Base-by-base conservation (phyloP, 2,888 invertebrate species). In the Synanthedon formicaeformis region DNA sequence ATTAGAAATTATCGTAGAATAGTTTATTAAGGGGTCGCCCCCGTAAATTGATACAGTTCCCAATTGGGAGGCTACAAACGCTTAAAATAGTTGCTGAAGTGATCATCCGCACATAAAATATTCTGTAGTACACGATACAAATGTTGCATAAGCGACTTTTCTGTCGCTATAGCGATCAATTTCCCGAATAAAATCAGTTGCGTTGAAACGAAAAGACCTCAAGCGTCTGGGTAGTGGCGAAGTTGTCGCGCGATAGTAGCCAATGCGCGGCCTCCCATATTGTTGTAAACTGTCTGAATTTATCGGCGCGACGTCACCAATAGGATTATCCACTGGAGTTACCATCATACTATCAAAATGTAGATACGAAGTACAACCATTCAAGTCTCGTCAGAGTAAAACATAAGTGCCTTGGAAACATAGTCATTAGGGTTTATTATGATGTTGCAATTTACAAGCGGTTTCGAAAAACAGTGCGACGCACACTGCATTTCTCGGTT, bases 311-410 rank as follows among this genome's bases (percentile, higher is more conserved):
- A 70, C 75, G 70, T 65, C 69, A 59, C 59, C 59, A 71, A 77
- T 78, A 78, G 65, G 69, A 75, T 71, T 71, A 76, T 72, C 81
- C 75, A 77, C 69, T 69, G 75, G 79, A 87, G 86, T 87, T 87
- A 87, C 86, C 86, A 87, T 74, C 84, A 76, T 81, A 81, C 84
- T 82, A 85, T 86, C 85, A 84, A 81, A 71, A 78, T 81, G 82
- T 84, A 78, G 71, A 75, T 78, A 75, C 74, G 73, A 73, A 83
- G 84, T 86, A 84, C 85, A 85, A 85, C 78, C 75, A 71, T 75
- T 69, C 73, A 71, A 78, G 66, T 86, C 86, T 83, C 81, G 82
- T 85, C 85, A 84, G 67, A 81, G 72, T 75, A 75, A 71, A 81
- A 78, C 78, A 34, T 82, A 85, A 86, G 87, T 87, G 87, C 86